Percentiles rank a stretch among this genome's conserved stretches.
phyloP scores from a whole-genome alignment of 2,113 vertebrate genomes.

The Muntiacus reevesi region DNA sequence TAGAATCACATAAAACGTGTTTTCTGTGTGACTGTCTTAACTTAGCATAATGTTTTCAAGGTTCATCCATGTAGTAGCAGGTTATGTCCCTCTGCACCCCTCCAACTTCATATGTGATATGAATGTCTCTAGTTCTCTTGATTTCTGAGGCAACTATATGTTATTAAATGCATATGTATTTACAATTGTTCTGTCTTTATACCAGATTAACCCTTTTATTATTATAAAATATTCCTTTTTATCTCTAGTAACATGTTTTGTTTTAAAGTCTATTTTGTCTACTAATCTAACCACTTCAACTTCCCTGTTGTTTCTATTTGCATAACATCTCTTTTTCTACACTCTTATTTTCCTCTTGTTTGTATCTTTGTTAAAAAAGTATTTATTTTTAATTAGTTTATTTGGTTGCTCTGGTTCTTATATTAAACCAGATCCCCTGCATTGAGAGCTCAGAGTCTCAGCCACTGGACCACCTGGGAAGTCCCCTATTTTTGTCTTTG shows the following conservation, averaged over 20 bases:
- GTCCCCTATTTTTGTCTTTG: not conserved
- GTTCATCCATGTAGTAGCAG: not conserved
- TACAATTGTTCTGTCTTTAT: not conserved
- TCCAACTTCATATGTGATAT: not conserved
- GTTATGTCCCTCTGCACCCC: not conserved
- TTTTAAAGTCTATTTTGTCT: too few relatives aligned
- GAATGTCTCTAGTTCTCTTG: not conserved
- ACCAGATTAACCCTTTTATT: not conserved
- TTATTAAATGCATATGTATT: not conserved
- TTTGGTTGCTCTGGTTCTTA: too few relatives aligned
- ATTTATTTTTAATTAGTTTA: too few relatives aligned
- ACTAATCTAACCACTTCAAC: too few relatives aligned
- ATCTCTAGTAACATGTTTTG: too few relatives aligned
- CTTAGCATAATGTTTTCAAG: not conserved
- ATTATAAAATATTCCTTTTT: not conserved
- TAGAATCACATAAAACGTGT: not conserved
- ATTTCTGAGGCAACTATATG: not conserved
- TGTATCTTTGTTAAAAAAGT: too few relatives aligned
- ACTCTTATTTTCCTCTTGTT: too few relatives aligned
- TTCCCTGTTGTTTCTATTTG: too few relatives aligned
- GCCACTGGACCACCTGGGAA: too few relatives aligned
- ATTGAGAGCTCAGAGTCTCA: too few relatives aligned
- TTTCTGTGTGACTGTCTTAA: not conserved
- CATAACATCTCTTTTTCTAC: too few relatives aligned
- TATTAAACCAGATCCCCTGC: too few relatives aligned